A percentile compares a stretch with the other conserved stretches of the same genome.
phyloP scores from a whole-genome alignment of 2,888 invertebrate species.

The Archips crataeganus region DNA sequence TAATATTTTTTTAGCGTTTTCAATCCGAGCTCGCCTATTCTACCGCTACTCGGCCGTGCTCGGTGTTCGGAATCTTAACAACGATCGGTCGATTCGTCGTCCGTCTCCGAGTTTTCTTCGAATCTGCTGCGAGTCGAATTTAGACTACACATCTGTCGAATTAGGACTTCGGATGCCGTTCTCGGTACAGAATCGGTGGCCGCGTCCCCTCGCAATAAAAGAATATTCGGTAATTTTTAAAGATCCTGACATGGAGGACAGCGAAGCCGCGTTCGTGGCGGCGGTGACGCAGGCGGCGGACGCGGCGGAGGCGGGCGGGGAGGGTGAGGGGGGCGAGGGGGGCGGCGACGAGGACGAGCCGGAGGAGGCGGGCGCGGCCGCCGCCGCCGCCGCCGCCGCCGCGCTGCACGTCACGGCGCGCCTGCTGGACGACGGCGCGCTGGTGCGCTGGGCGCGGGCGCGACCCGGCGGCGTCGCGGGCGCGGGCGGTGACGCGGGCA shows the following conservation, averaged over 20 bases:
- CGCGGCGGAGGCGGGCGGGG: constrained; percentile 41
- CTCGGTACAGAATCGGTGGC: too few species aligned
- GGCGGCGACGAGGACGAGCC: constrained; percentile 83
- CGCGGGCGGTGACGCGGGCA: constrained; percentile 89
- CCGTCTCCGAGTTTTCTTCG: background rate
- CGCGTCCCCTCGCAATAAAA: too few species aligned
- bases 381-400: constrained; percentile 85
- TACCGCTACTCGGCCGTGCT: too few species aligned
- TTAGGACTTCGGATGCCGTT: too few species aligned
- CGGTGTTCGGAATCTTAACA: too few species aligned
- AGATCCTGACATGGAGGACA: constrained; percentile 51
- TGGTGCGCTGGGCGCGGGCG: constrained; percentile 91
- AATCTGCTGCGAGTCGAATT: background rate
- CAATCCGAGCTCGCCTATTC: too few species aligned
- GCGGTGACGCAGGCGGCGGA: constrained; percentile 44
- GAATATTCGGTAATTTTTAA: constrained; percentile 2
- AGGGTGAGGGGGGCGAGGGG: constrained; percentile 38
- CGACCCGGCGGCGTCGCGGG: constrained; percentile 92
- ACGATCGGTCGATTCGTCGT: background rate
- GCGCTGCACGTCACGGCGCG: constrained; percentile 89
- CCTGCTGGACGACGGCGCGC: constrained; percentile 90
- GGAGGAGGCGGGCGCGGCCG: constrained; percentile 70
- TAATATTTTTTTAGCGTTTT: too few species aligned
- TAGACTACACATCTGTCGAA: too few species aligned
- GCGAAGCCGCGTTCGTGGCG: constrained; percentile 52